Base-by-base conservation (phyloP, 1,140 invertebrate species). In the Oppia nitens region DNA sequence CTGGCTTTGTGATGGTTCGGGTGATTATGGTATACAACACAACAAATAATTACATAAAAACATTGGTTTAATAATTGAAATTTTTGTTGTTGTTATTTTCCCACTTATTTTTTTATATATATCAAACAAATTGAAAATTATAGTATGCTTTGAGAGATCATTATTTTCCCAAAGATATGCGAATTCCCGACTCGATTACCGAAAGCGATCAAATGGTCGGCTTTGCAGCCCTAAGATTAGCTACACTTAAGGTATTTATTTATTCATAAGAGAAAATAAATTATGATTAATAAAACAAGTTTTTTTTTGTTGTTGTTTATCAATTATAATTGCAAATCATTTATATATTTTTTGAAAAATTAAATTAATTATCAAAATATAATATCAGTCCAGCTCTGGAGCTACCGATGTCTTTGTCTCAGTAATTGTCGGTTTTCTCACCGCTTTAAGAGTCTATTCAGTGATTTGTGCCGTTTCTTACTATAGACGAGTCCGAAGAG, bases 1-100 rank as follows among this genome's bases (percentile, higher is more conserved):
- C 66, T 12, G 66, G 66, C 25, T 68, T 68, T 51, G 64, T 68
- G 23, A 59, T 68, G 49, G 57, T 68, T 14, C 52, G 66, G 24
- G 57, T 68, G 14, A 67, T 68, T 12, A 66, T 68, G 66, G 66
- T 66, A 64, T 50, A 50, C 21, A 45, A 3, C n/a, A 49, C 25
- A 26, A 57, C 45, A 17, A 52, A 25, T 32, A 12, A 1, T 24
- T 12, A 52, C 26, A 24, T 29, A 24, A 29, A n/a, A 53, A 9
- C 24, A 55, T 17, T 23, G 40, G 53, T 24, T 28, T 23, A n/a
- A 24, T 55, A 49, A 25, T 20, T n/a, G 12, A 28, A 4, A 21
- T 24, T 55, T 24, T 55, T 21, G 14, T 4, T 47, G n/a, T 55
- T 21, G 11, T 40, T 55, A 20, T 45, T 47, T 21, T 47, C 2